Base-by-base conservation (phyloP, 2,888 invertebrate genomes). In the Oxycera nigricornis region DNA sequence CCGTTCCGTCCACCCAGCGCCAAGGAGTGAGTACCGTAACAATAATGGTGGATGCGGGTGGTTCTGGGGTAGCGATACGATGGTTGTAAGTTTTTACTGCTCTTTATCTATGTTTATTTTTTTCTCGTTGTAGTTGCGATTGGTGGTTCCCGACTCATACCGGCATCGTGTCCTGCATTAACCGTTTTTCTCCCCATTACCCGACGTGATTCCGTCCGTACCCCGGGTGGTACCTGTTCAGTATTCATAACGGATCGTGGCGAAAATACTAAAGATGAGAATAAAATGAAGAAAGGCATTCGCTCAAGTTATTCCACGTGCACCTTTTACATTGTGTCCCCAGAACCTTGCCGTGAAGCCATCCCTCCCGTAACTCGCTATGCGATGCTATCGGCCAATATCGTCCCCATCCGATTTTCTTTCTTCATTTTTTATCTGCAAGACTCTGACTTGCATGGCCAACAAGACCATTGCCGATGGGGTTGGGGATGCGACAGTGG, bases 201-300 rank as follows among this genome's bases (percentile, higher is more conserved):
- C 17, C 70, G 55, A 30, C 31, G 55, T 52, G 50, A 70, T 70
- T 70, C 70, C 35, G 24, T 65, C 22, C 65, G n/a, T 22, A 17
- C 6, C 4, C 30, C 1, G 50, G 26, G 17, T 17, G 28, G 35
- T 9, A 74, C 74, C 76, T 76, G 68, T 73, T 76, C 75, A 41
- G 76, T 76, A 76, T 76, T 76, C 76, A 76, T 76, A 76, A 75
- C 65, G 74, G 72, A 75, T 75, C 74, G 68, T 75, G 75, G 74
- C 72, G 41, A 75, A 75, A 75, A 68, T 70, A 74, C 46, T 75
- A 73, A 76, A 76, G 67, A 75, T 74, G 68, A 61, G 70, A 74
- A 76, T 73, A 74, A 76, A 75, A 74, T 57, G 72, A 75, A 74
- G 59, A 67, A 74, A 76, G 68, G 75, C 73, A 72, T 70, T 72